These are phyloP conservation scores for Myopa tessellatipennis DNA, from an alignment of 2,888 invertebrate genomes.

Conservation along the genomic window DNA sequence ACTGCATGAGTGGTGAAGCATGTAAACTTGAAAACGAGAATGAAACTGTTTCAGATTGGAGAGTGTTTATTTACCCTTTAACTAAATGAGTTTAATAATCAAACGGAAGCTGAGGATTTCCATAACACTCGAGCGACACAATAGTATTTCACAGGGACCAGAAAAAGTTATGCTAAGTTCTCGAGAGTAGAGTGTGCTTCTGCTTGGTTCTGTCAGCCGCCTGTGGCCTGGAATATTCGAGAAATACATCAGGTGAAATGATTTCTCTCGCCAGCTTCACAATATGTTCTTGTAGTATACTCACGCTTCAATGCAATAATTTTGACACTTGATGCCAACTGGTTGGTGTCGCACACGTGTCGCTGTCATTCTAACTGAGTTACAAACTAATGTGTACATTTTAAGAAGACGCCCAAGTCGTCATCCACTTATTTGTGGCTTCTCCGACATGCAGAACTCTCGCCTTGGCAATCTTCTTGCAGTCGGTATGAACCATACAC, in stretches of 20 bases:
- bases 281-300: too few species aligned
- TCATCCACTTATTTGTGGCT: too few species aligned
- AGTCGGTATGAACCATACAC: conserved; percentile 19
- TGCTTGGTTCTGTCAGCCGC: not conserved
- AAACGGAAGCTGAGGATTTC: conserved; percentile 14
- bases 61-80: conserved; percentile 31
- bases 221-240: not conserved
- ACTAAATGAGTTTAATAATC: conserved; percentile 36
- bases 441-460: too few species aligned
- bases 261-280: conserved; percentile 16
- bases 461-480: not conserved
- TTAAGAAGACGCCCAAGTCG: not conserved
- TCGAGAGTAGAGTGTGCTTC: not conserved
- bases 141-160: too few species aligned
- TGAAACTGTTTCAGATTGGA: conserved; percentile 17
- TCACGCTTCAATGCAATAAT: conserved; percentile 43
- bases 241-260: not conserved
- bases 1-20: conserved; percentile 29
- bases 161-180: too few species aligned
- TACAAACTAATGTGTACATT: conserved; percentile 39
- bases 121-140: not conserved
- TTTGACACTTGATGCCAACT: conserved; percentile 64
- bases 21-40: conserved; percentile 19
- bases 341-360: conserved; percentile 59
- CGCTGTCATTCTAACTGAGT: conserved; percentile 60